Conservation (phyloP, 2,113 vertebrate species). For the Notechis scutatus region DNA sequence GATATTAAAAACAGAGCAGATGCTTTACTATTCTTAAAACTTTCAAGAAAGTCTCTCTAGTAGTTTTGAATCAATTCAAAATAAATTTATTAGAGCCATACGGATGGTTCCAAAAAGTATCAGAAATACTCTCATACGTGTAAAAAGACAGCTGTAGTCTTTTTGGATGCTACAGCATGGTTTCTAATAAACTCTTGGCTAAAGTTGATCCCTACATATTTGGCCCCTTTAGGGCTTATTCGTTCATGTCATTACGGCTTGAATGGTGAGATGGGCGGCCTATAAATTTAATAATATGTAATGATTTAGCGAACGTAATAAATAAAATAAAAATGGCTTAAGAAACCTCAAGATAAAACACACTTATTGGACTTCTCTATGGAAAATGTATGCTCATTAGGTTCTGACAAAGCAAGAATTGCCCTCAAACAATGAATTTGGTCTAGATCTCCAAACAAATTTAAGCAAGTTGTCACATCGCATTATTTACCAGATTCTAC, state of each 20-base stretch:
- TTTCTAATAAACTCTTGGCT: neutral
- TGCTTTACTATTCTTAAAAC: neutral
- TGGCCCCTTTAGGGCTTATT: neutral
- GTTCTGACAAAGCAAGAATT: neutral
- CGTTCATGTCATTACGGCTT: neutral
- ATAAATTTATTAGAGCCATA: neutral
- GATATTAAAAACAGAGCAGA: neutral
- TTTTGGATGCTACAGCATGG: neutral
- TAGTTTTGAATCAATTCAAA: neutral
- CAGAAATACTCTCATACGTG: neutral
- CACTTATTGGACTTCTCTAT: neutral
- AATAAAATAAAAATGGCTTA: neutral
- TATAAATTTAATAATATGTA: neutral
- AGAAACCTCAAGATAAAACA: neutral
- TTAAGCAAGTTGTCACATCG: neutral
- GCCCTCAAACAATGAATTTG: neutral
- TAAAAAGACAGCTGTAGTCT: neutral
- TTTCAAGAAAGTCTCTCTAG: neutral
- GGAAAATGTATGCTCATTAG: neutral
- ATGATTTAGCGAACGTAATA: neutral
- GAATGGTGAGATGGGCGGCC: too few species aligned
- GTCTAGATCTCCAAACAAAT: neutral
- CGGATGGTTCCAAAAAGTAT: neutral
- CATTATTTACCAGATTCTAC: neutral
- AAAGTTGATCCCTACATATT: neutral